Evolutionary conservation across 2,113 vertebrate genomes (phyloP).

Genomic region (Junco hyemalis): DNA sequence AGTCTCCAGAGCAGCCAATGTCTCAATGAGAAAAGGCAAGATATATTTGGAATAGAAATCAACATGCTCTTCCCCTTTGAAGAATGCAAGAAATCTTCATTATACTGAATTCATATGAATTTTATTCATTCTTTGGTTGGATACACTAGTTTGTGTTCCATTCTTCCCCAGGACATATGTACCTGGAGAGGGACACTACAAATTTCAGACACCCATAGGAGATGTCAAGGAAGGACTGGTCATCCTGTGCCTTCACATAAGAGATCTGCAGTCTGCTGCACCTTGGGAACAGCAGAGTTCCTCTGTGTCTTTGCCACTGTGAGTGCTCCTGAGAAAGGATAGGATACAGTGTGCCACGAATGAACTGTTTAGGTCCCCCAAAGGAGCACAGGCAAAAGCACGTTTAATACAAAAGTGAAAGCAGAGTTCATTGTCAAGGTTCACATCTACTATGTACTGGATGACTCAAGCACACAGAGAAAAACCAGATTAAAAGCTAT

Average conservation of each 20-base stretch:
- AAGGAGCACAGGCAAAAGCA: neutral
- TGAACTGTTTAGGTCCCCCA: neutral
- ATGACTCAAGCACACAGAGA: neutral
- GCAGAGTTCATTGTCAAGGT: neutral
- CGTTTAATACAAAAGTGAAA: neutral
- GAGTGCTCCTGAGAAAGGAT: neutral
- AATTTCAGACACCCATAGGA: accelerated
- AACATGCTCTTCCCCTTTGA: neutral
- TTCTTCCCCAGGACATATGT: neutral
- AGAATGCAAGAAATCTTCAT: neutral
- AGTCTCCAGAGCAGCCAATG: neutral
- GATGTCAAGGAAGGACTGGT: neutral
- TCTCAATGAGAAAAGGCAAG: neutral
- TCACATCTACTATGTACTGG: neutral
- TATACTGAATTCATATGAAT: neutral
- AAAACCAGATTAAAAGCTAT: neutral
- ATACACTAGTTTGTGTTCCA: neutral
- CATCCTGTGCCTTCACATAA: neutral
- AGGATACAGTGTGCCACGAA: accelerated
- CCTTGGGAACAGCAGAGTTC: neutral
- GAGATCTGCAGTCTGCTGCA: neutral
- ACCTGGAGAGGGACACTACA: neutral
- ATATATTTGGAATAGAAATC: neutral
- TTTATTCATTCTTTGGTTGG: neutral
- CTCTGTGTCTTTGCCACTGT: neutral